These are phyloP conservation scores for Minunthozetes semirufus DNA, from an alignment of 2,888 invertebrate species.

Conservation along the genomic window DNA sequence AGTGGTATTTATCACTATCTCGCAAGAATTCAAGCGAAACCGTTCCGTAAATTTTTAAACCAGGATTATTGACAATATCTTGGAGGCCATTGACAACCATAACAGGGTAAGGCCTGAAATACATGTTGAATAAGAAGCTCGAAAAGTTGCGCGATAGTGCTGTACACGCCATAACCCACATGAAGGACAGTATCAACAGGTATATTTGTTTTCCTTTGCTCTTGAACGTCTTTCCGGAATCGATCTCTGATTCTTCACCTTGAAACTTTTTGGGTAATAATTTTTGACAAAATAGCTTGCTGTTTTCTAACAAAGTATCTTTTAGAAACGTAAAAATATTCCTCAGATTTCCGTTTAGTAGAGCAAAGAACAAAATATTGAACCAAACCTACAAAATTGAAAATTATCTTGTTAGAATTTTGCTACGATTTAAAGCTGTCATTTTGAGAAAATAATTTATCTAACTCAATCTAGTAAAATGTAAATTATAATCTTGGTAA, in stretches of 20 bases:
- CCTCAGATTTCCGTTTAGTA: neutral
- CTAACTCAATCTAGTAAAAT: neutral
- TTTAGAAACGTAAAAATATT: neutral
- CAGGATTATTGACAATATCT: neutral
- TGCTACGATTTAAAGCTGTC: neutral
- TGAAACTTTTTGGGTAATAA: neutral
- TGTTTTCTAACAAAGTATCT: neutral
- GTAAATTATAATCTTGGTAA: neutral
- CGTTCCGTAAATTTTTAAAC: neutral
- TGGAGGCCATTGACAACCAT: neutral
- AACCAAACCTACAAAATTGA: neutral
- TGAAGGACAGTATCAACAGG: neutral
- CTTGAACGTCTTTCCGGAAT: too few relatives aligned
- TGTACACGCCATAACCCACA: neutral
- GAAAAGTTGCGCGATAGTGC: neutral
- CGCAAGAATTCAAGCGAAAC: neutral
- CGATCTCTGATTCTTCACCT: too few relatives aligned
- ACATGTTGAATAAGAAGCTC: neutral
- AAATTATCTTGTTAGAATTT: neutral
- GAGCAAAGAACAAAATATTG: neutral
- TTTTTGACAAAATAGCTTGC: neutral
- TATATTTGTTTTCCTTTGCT: neutral
- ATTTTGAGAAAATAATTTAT: too few relatives aligned
- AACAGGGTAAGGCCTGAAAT: neutral
- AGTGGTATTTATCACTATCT: neutral